These are phyloP conservation scores for Ptychobarbus kaznakovi DNA, from an alignment of 2,797 vertebrate genomes.

Conservation along the genomic window DNA sequence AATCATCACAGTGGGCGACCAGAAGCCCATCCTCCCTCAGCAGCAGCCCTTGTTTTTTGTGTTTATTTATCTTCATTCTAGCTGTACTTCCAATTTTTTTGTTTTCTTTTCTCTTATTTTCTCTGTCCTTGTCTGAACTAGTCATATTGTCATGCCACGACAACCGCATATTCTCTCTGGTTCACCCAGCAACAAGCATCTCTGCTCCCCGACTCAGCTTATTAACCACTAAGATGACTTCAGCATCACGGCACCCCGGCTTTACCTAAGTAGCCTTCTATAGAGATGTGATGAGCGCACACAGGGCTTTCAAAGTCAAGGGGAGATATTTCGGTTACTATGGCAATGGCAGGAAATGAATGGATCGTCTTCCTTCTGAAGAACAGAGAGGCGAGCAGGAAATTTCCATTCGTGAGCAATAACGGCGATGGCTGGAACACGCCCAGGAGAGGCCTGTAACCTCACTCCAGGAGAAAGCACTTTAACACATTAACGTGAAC, in stretches of 20 bases:
- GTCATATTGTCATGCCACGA: conserved; percentile 52
- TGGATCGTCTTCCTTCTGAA: conserved; percentile 66
- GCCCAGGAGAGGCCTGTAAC: conserved; percentile 36
- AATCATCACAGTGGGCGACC: conserved; percentile 51
- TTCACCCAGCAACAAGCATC: conserved; percentile 56
- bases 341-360: conserved; percentile 73
- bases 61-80: conserved; percentile 27
- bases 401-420: conserved; percentile 66
- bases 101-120: background rate
- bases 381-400: conserved; percentile 63
- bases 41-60: conserved; percentile 27
- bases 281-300: conserved; percentile 65
- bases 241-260: conserved; percentile 18
- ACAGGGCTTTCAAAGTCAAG: conserved; percentile 59
- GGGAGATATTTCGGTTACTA: conserved; percentile 76
- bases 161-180: conserved; percentile 47
- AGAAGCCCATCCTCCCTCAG: conserved; percentile 31
- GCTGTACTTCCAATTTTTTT: conserved; percentile 13
- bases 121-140: conserved; percentile 8
- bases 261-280: conserved; percentile 49
- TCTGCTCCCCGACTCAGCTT: conserved; percentile 35
- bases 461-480: conserved; percentile 39
- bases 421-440: conserved; percentile 61
- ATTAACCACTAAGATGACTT: conserved; percentile 37
- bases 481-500: conserved; percentile 28